Percentiles rank a stretch among this genome's conserved stretches.
Conservation (phyloP, 2,113 vertebrate genomes). For the Tupaia chinensis region DNA sequence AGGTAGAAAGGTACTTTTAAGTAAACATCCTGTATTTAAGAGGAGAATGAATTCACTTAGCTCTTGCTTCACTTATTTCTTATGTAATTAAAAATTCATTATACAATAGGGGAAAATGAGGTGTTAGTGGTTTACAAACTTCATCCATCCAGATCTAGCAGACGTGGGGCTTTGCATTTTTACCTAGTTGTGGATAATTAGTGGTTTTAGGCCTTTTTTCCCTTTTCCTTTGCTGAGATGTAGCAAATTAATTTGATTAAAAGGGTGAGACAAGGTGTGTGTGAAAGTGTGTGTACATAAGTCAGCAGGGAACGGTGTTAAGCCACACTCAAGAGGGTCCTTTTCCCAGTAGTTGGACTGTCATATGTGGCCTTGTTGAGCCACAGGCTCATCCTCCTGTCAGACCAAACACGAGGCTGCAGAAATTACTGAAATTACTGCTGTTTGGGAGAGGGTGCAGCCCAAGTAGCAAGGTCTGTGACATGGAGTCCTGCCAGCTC, state of each 20-base stretch:
- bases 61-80: not conserved
- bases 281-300: not conserved
- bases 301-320: not conserved
- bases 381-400: not conserved
- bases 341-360: slow-evolving; percentile 4
- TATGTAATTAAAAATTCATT: slow-evolving; percentile 57
- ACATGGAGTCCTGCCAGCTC: not conserved
- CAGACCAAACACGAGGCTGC: not conserved
- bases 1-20: not conserved
- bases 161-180: slow-evolving; percentile 20
- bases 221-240: slow-evolving; percentile 24
- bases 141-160: slow-evolving; percentile 10
- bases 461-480: not conserved
- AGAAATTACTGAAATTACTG: not conserved
- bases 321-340: not conserved
- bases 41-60: slow-evolving; percentile 8
- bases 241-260: slow-evolving; percentile 22
- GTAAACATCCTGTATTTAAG: not conserved
- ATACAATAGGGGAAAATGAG: slow-evolving; percentile 47
- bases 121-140: slow-evolving; percentile 55
- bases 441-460: not conserved
- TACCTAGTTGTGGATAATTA: slow-evolving; percentile 48
- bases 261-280: not conserved
- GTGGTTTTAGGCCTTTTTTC: slow-evolving; percentile 8
- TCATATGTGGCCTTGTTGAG: not conserved